Conservation (phyloP, 2,888 invertebrate species). For the Ochropleura leucogaster region DNA sequence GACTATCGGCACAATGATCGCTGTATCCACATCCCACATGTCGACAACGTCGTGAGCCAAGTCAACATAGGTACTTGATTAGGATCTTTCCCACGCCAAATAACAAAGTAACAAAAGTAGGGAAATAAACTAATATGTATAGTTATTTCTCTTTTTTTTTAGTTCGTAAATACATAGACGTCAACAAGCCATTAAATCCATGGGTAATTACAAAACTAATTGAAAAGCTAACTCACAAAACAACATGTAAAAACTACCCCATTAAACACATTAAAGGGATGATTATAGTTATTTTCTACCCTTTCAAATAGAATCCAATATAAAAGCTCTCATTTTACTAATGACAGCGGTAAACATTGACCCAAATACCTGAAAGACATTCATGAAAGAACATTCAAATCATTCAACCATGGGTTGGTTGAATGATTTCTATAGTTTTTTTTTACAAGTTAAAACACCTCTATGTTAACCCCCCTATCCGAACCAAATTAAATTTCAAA, state of each 20-base stretch:
- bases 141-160: no score
- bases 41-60: no score
- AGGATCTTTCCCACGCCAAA: no score
- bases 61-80: no score
- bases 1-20: no score
- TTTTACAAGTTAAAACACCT: conserved; percentile 37
- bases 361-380: conserved; percentile 36
- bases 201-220: conserved; percentile 2
- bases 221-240: conserved; percentile 2
- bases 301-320: conserved; percentile 18
- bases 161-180: no score
- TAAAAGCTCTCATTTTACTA: conserved; percentile 36
- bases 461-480: neutral
- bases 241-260: neutral
- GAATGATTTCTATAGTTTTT: conserved; percentile 25
- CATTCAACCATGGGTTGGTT: no score
- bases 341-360: conserved; percentile 38
- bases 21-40: no score
- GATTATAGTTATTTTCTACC: conserved; percentile 13
- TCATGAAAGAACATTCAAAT: conserved; percentile 36
- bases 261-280: conserved; percentile 7
- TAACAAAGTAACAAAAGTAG: no score
- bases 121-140: no score
- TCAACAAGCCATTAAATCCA: neutral
- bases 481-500: neutral